Conservation (phyloP, 2,888 invertebrate species). For the Cheilosia pagana region DNA sequence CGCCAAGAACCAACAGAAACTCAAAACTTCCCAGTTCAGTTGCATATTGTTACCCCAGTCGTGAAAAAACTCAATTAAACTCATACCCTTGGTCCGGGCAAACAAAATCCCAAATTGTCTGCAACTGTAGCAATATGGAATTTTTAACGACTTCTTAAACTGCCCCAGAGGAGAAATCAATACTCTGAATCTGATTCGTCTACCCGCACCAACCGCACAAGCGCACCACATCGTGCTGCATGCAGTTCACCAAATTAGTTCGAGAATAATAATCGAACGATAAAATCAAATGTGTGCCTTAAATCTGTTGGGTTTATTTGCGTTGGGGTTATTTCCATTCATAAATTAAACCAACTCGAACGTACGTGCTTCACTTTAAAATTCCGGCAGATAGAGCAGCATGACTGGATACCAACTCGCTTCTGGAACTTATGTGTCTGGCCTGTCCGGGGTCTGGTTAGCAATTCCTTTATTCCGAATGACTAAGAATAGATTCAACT, state of each 20-base stretch:
- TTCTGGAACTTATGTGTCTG: conserved; percentile 9
- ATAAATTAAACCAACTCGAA: conserved; percentile 62
- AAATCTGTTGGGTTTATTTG: conserved; percentile 57
- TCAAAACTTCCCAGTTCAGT: neutral
- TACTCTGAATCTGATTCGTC: conserved; percentile 4
- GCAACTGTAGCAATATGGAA: conserved; percentile 2
- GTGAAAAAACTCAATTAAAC: too few species aligned
- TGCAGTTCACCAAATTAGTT: conserved; percentile 8
- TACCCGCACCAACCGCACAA: neutral
- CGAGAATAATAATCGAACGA: conserved; percentile 50
- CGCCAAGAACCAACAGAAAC: too few species aligned
- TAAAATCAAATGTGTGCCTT: conserved; percentile 53
- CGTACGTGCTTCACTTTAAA: conserved; percentile 48
- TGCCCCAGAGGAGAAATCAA: conserved; percentile 50
- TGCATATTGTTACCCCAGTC: conserved; percentile 28
- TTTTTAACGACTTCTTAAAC: conserved; percentile 57
- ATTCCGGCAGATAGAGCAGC: conserved; percentile 3
- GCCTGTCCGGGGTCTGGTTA: neutral
- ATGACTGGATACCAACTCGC: neutral
- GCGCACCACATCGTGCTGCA: neutral
- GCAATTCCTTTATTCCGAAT: conserved; percentile 39
- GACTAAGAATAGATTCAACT: conserved; percentile 55
- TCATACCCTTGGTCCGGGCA: neutral
- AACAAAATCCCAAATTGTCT: conserved; percentile 1
- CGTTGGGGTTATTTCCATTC: conserved; percentile 54